These are phyloP conservation scores for Tigriopus japonicus DNA, from an alignment of 1,140 invertebrate genomes.

Conservation along the genomic window DNA sequence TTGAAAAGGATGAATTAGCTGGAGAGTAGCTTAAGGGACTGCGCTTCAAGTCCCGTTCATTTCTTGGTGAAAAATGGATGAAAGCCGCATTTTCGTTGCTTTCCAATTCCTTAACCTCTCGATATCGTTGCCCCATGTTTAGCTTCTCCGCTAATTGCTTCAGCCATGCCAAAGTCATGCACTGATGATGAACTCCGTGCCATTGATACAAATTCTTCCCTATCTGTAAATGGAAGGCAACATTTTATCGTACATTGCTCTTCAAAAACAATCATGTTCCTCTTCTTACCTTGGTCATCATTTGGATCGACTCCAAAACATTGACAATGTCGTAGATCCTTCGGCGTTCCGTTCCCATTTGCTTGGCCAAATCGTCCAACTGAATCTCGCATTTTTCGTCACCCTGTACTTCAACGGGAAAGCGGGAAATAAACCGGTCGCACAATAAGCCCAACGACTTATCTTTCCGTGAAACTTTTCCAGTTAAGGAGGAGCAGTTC, in stretches of 20 bases:
- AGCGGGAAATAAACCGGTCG: conserved; percentile 5
- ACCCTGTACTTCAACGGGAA: neutral
- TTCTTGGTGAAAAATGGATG: too few relatives aligned
- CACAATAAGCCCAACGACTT: conserved; percentile 1
- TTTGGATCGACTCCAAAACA: conserved; percentile 48
- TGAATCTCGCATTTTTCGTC: conserved; percentile 23
- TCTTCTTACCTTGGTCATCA: conserved; percentile 32
- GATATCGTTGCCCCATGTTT: conserved; percentile 4
- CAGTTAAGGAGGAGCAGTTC: neutral
- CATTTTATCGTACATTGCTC: too few relatives aligned
- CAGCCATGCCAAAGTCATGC: conserved; percentile 16
- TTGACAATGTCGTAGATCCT: conserved; percentile 58
- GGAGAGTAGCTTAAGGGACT: too few relatives aligned
- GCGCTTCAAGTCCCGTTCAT: too few relatives aligned
- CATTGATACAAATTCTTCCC: conserved; percentile 38
- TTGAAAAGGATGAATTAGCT: too few relatives aligned
- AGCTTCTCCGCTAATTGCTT: conserved; percentile 18
- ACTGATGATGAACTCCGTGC: conserved; percentile 28
- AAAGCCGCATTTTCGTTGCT: too few relatives aligned
- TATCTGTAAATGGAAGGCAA: conserved; percentile 25
- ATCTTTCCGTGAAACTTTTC: conserved; percentile 5
- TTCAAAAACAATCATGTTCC: neutral
- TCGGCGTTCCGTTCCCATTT: conserved; percentile 39
- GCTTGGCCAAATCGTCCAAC: conserved; percentile 33
- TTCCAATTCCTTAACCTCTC: neutral